A percentile compares a stretch with the other conserved stretches of the same genome.
These are phyloP conservation scores for Calosoma granatense DNA, from an alignment of 1,140 invertebrate genomes.

Conservation along the genomic window DNA sequence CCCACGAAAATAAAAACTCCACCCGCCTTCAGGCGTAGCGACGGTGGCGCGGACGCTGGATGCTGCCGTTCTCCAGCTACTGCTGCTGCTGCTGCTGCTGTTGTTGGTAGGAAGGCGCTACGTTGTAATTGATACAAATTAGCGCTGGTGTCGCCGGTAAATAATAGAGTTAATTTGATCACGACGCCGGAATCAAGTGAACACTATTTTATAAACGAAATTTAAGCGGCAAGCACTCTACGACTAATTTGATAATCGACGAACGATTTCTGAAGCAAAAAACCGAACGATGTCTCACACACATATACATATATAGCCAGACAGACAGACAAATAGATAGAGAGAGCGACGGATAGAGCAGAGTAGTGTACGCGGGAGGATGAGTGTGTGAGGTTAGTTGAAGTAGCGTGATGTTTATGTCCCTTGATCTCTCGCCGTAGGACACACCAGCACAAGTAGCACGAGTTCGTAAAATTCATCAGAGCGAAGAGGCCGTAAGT, in stretches of 20 bases:
- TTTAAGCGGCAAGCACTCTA: constrained; percentile 11
- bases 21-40: not conserved
- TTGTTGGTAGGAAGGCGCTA: no score
- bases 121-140: constrained; percentile 22
- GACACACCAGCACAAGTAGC: no score
- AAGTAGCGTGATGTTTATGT: not conserved
- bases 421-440: no score
- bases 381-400: not conserved
- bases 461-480: no score
- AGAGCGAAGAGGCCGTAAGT: no score
- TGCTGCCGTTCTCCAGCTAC: not conserved
- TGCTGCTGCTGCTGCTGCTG: not conserved
- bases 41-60: not conserved
- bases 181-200: constrained; percentile 14
- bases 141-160: constrained; percentile 19
- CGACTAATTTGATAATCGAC: constrained; percentile 15
- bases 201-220: constrained; percentile 20
- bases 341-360: no score
- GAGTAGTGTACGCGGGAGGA: no score
- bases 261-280: constrained; percentile 10
- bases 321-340: no score
- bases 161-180: constrained; percentile 22
- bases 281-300: no score
- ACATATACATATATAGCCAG: no score
- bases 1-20: not conserved